These are phyloP conservation scores for Eupithecia subfuscata DNA, from an alignment of 2,888 invertebrate species.

Conservation along the genomic window DNA sequence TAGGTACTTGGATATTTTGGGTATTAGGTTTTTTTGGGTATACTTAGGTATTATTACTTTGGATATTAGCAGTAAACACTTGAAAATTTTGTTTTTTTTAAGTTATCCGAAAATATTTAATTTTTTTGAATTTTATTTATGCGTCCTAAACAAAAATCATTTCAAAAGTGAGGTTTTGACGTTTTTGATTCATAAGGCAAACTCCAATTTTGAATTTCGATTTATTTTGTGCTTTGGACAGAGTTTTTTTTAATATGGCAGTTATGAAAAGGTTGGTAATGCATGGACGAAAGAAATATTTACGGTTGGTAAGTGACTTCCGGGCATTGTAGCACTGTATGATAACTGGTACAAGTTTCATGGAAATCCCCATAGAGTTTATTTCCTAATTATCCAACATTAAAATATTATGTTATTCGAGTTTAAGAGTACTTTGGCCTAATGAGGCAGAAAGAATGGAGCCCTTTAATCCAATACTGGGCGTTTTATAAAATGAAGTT, in stretches of 20 bases:
- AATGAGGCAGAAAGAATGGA: too few relatives aligned
- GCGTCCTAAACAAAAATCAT: background rate
- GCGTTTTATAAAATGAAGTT: too few relatives aligned
- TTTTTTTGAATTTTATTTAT: background rate
- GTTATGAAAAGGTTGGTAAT: background rate
- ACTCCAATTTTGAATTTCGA: background rate
- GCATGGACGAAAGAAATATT: background rate
- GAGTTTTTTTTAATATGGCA: background rate
- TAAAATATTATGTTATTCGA: too few relatives aligned
- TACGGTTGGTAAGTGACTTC: background rate
- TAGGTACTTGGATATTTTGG: slow-evolving; percentile 1
- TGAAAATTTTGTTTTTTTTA: background rate
- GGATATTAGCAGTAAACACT: background rate
- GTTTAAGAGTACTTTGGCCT: too few relatives aligned
- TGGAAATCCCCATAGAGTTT: too few relatives aligned
- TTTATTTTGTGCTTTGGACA: background rate
- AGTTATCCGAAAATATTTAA: background rate
- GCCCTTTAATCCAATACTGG: too few relatives aligned
- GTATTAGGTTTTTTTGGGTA: background rate
- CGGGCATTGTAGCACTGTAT: too few relatives aligned
- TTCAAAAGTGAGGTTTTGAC: background rate
- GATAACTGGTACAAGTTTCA: too few relatives aligned
- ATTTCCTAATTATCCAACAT: too few relatives aligned
- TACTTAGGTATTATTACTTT: background rate
- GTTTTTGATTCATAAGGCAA: background rate